Percentiles rank a stretch among this genome's conserved stretches.
These are phyloP conservation scores for Actinia tenebrosa DNA, from an alignment of 64 coral and sea anemone species.

Conservation along the genomic window DNA sequence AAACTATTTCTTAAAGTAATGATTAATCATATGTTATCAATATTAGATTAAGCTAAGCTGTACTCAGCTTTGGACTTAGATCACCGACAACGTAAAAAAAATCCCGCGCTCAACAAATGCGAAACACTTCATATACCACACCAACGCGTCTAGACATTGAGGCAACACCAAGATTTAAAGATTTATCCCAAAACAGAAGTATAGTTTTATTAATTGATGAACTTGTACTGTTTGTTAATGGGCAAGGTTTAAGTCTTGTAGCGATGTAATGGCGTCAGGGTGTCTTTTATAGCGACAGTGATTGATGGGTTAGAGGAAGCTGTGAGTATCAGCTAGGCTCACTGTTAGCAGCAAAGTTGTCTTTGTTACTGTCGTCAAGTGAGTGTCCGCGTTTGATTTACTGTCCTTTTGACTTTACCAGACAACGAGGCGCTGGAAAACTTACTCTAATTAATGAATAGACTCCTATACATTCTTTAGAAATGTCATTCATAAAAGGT, in stretches of 20 bases:
- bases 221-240: background rate
- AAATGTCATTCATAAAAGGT: background rate
- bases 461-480: background rate
- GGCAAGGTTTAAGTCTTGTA: background rate
- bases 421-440: slow-evolving; percentile 6
- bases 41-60: background rate
- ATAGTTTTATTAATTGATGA: slow-evolving; percentile 1
- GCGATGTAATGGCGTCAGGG: background rate
- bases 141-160: background rate
- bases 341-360: background rate
- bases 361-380: background rate
- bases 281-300: background rate
- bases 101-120: background rate
- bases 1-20: background rate
- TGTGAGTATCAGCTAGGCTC: background rate
- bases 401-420: background rate
- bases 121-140: background rate
- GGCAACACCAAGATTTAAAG: background rate
- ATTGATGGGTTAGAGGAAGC: background rate
- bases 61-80: background rate
- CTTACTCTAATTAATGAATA: slow-evolving; percentile 13
- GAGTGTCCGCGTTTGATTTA: background rate
- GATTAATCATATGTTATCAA: background rate
- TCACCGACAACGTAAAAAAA: background rate
- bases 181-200: background rate